A percentile compares a stretch with the other conserved stretches of the same genome.
Evolutionary conservation across 2,888 invertebrate species (phyloP).

Genomic region (Schrankia costaestrigalis): DNA sequence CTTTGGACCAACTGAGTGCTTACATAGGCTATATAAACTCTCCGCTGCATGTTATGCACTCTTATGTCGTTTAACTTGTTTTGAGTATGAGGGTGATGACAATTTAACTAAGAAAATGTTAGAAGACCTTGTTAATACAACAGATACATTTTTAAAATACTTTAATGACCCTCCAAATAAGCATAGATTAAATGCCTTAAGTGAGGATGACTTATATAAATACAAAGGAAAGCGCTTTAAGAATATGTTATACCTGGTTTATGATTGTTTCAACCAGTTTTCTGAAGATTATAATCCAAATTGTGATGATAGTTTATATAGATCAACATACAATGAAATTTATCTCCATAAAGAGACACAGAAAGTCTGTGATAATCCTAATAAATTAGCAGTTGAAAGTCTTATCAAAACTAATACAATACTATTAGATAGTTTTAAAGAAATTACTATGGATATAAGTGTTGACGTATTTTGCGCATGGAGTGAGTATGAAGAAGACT

Average conservation of each 20-base stretch:
- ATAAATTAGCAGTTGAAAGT: slow-evolving; percentile 42
- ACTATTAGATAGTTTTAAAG: slow-evolving; percentile 55
- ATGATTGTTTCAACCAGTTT: slow-evolving; percentile 46
- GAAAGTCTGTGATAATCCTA: slow-evolving; percentile 41
- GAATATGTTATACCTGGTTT: slow-evolving; percentile 39
- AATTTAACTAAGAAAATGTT: slow-evolving; percentile 6
- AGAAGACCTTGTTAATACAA: slow-evolving; percentile 39
- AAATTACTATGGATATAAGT: slow-evolving; percentile 62
- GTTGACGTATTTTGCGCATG: slow-evolving; percentile 71
- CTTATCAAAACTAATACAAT: slow-evolving; percentile 47
- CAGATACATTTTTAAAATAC: slow-evolving; percentile 53
- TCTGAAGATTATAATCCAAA: slow-evolving; percentile 39
- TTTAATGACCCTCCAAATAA: slow-evolving; percentile 57
- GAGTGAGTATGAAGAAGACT: slow-evolving; percentile 65
- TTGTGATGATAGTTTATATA: slow-evolving; percentile 45
- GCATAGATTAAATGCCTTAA: slow-evolving; percentile 43
- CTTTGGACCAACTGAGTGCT: slow-evolving; percentile 48
- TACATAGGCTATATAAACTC: slow-evolving; percentile 46
- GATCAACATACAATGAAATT: slow-evolving; percentile 46
- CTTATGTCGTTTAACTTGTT: slow-evolving; percentile 55
- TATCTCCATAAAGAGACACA: slow-evolving; percentile 29
- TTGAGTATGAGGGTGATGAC: slow-evolving; percentile 36
- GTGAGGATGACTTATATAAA: slow-evolving; percentile 51
- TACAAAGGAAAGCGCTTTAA: slow-evolving; percentile 53
- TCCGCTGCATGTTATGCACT: slow-evolving; percentile 51